Evolutionary conservation across 2,888 invertebrate genomes (phyloP), one percentile per base, ranked within the genome.

Genomic region (Thymelicus lineola): DNA sequence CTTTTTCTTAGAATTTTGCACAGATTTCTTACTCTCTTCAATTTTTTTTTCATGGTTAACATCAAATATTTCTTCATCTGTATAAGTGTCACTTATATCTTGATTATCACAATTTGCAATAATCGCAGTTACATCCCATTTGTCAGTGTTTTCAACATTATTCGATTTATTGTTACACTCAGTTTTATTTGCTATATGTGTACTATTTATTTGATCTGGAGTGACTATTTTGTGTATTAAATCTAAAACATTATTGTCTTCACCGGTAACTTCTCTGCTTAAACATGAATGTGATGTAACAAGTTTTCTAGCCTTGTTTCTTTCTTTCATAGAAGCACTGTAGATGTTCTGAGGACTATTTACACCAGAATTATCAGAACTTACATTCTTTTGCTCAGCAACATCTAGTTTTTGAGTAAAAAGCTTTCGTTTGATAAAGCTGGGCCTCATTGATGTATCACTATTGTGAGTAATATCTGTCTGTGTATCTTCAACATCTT

Each of bases 151-250:
- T 62, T 77, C 79, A 60, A 76, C 77, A 60, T 35, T 45, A 17
- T 62, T 48, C 36, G 46, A 48, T 12, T 80, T 82, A 46, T 72
- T 81, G 71, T 75, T 82, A 46, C 74, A 62, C 20, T 78, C 77
- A 70, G 72, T 82, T 78, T 79, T 86, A 60, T 80, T 85, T 50
- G 80, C 77, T 72, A 81, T 78, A 71, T 77, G 83, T 36, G 87
- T 89, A n/a, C 79, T 66, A 77, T 88, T 90, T 70, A 91, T 88
- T 46, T 81, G 81, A 14, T 89, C 86, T 10, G 82, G 78, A 9
- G 91, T 90, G 10, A 93, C 90, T 76, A 93, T 89, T 79, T 91
- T 91, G 50, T 90, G 87, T 63, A 93, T 90, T 73, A 92, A 86
- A 76, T 91, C 88, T 71, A 90, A 75, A 14, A 89, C 78, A 81